Base-by-base conservation (phyloP, 2,797 vertebrate genomes). In the Cygnus olor region DNA sequence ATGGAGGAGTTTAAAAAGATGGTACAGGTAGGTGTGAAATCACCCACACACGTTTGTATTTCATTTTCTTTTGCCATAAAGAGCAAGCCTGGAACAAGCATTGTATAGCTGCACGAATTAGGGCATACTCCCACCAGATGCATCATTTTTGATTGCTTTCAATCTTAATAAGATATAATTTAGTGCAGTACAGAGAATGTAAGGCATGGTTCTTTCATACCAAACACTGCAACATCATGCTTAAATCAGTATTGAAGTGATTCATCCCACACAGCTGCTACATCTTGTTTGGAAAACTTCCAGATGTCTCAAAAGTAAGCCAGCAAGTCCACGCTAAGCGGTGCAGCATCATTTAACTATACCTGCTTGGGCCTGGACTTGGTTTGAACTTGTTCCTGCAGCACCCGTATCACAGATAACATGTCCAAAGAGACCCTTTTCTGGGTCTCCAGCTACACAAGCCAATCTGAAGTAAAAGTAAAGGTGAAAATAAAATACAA, bases 401-500 rank as follows among this genome's bases (percentile, higher is more conserved):
- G 27, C 45, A 85, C 51, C 25, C 64, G 13, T 10, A 68, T 28
- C 74, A 53, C 25, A 81, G 40, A 25, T 11, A 79, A 44, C 12
- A 14, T 11, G 6, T 28, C 64, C 28, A 44, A n/a, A 44, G 12
- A 87, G 38, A 70, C n/a, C 22, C 4, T 56, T 40, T 58, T 80
- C 54, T 0, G 0, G 76, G 14, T 17, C 20, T 63, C 81, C 15
- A 68, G 25, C 4, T 60, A 81, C 38, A 32, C 20, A 16, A 72
- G 18, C 64, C 14, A 80, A 51, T 5, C 5, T 68, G 47, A 88
- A 85, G 73, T 9, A 89, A 58, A 30, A 82, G 3, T 4, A 24
- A 34, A 70, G 16, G 30, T 58, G 65, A 73, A 95, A 86, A 84
- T 42, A 90, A 92, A 93, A 81, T 25, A 34, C 12, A 78, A n/a